Percentiles rank a stretch among this genome's conserved stretches.
phyloP scores from a whole-genome alignment of 2,888 invertebrate genomes.

The Microlaimidae sp. region DNA sequence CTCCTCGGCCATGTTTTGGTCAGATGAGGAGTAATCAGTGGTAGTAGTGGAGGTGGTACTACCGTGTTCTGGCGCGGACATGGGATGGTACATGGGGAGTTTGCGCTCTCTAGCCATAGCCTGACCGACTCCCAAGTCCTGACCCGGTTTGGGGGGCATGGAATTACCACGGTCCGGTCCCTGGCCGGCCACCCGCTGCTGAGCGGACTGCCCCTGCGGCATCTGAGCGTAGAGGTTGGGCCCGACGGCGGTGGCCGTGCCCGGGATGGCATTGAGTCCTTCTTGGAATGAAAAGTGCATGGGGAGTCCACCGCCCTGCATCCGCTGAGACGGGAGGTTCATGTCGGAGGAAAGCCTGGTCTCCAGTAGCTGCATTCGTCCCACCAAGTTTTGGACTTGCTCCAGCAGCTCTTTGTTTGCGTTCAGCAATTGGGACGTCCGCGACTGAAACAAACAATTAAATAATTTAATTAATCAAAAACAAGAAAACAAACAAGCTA shows the following conservation, averaged over 20 bases:
- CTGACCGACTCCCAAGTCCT: too few relatives aligned
- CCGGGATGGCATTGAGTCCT: not conserved
- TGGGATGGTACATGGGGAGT: too few relatives aligned
- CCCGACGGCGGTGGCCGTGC: not conserved
- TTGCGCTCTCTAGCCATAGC: too few relatives aligned
- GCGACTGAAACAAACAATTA: too few relatives aligned
- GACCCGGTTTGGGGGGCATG: too few relatives aligned
- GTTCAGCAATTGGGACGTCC: constrained; percentile 78
- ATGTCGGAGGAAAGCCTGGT: constrained; percentile 28
- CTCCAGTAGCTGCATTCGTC: constrained; percentile 70
- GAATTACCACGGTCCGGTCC: too few relatives aligned
- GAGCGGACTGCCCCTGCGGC: too few relatives aligned
- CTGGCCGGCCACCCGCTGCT: too few relatives aligned
- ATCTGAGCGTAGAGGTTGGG: not conserved
- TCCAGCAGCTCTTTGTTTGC: constrained; percentile 87
- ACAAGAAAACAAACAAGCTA: too few relatives aligned
- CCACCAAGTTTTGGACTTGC: constrained; percentile 75
- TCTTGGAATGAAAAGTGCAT: constrained; percentile 1
- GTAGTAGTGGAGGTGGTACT: constrained; percentile 1
- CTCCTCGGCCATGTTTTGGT: too few relatives aligned
- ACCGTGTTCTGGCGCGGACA: too few relatives aligned
- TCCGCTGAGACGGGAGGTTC: not conserved
- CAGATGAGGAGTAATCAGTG: constrained; percentile 11
- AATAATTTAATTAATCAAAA: too few relatives aligned
- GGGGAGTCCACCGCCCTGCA: not conserved